phyloP scores from a whole-genome alignment of 37 sponge, comb jelly and placozoan genomes.

The Spongia lamella region DNA sequence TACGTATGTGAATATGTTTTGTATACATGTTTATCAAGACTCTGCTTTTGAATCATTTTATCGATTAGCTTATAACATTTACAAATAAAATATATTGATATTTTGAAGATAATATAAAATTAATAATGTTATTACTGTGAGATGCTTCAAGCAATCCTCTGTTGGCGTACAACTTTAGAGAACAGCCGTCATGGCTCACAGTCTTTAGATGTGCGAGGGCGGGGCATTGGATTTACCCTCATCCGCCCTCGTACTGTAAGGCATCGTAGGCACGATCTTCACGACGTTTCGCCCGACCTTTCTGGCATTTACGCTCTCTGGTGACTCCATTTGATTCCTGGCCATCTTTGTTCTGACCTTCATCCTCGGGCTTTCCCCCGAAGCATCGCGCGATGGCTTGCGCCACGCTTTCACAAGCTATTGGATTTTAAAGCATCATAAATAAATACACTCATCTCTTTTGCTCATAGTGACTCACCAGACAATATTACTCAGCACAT shows the following conservation, averaged over 20 bases:
- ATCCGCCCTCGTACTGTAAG: background rate
- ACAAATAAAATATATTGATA: too few species aligned
- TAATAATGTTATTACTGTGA: too few species aligned
- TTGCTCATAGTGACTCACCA: conserved; percentile 3
- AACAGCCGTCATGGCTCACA: too few species aligned
- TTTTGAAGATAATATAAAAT: too few species aligned
- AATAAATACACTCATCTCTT: background rate
- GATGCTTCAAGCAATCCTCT: too few species aligned
- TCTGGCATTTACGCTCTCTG: background rate
- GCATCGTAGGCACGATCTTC: background rate
- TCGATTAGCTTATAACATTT: too few species aligned
- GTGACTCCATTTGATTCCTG: background rate
- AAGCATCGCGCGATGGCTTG: conserved; percentile 34
- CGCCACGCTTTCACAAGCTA: conserved; percentile 53
- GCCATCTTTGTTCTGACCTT: background rate
- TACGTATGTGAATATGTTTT: too few species aligned
- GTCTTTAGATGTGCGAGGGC: too few species aligned
- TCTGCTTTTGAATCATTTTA: too few species aligned
- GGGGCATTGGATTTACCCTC: background rate
- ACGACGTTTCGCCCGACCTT: background rate
- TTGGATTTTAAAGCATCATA: background rate
- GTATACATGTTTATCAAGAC: too few species aligned
- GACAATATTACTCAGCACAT: conserved; percentile 64
- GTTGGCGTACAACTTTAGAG: too few species aligned
- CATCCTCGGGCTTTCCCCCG: background rate